phyloP scores from a whole-genome alignment of 2,113 vertebrate species.

The Elgaria multicarinata region DNA sequence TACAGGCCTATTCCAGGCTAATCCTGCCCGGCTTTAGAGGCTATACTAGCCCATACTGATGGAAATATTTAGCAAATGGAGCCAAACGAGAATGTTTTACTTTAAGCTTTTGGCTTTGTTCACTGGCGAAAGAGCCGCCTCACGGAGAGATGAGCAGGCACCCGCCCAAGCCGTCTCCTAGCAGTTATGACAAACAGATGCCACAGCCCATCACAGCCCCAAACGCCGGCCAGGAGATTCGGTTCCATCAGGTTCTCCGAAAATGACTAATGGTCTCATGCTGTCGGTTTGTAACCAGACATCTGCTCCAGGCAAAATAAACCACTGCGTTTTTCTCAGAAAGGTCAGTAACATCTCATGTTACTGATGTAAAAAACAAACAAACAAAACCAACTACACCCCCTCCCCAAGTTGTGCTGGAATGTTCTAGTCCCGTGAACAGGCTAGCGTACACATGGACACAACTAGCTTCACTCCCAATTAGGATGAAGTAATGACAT shows the following conservation, averaged over 20 bases:
- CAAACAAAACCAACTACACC: not conserved
- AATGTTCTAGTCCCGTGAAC: conserved; percentile 57
- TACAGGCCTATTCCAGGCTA: not conserved
- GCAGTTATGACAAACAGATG: conserved; percentile 64
- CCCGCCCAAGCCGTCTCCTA: conserved; percentile 53
- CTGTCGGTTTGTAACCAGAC: conserved; percentile 62
- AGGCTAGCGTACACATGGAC: conserved; percentile 29
- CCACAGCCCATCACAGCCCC: conserved; percentile 63
- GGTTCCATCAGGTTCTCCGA: conserved; percentile 47
- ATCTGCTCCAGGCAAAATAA: conserved; percentile 73
- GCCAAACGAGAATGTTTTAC: not conserved
- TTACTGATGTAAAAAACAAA: conserved; percentile 68
- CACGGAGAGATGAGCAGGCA: conserved; percentile 6
- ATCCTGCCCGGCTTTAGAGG: not conserved
- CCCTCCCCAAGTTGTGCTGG: conserved; percentile 43
- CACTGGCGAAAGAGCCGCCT: conserved; percentile 13
- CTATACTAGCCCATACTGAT: not conserved
- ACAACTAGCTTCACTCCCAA: conserved; percentile 44
- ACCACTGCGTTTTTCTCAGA: conserved; percentile 75
- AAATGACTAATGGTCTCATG: conserved; percentile 75
- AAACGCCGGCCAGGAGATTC: conserved; percentile 50
- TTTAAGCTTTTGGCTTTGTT: not conserved
- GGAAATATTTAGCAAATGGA: conserved; percentile 6
- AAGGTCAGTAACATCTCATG: conserved; percentile 78
- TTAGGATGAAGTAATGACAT: conserved; percentile 56